Percentiles rank a stretch among this genome's conserved stretches.
These are phyloP conservation scores for Neodiprion fabricii DNA, from an alignment of 1,140 invertebrate genomes.

Conservation along the genomic window DNA sequence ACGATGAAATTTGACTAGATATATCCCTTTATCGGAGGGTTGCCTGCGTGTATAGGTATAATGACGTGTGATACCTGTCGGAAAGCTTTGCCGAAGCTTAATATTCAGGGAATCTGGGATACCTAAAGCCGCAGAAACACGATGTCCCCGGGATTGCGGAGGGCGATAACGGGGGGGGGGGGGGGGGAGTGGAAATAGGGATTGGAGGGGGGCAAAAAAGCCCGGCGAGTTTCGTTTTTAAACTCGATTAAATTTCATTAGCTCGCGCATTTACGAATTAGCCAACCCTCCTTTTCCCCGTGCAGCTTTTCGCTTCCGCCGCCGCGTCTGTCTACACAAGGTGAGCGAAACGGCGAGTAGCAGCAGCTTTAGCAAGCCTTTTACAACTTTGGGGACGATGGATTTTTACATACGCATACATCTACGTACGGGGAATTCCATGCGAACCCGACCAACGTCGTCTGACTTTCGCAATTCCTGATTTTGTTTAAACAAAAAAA, in stretches of 20 bases:
- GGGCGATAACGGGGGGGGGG: background rate
- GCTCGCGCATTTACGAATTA: background rate
- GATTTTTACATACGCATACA: background rate
- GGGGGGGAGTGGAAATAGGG: background rate
- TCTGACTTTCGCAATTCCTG: too few relatives aligned
- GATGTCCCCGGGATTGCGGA: background rate
- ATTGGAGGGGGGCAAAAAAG: too few relatives aligned
- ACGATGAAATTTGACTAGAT: too few relatives aligned
- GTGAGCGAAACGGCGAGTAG: background rate
- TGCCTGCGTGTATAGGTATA: too few relatives aligned
- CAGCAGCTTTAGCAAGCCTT: background rate
- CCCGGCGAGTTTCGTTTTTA: background rate
- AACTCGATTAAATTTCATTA: constrained; percentile 8
- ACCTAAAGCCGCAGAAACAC: background rate
- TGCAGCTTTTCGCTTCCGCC: background rate
- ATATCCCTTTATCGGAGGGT: too few relatives aligned
- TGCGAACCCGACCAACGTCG: too few relatives aligned
- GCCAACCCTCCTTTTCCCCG: background rate
- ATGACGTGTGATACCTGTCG: too few relatives aligned
- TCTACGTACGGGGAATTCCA: too few relatives aligned
- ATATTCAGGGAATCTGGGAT: too few relatives aligned
- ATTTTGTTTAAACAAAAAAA: too few relatives aligned
- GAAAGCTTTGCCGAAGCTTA: too few relatives aligned
- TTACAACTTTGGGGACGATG: background rate
- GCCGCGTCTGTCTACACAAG: too few relatives aligned